Conservation (phyloP, 1,140 invertebrate species). For the Bombus turneri region DNA sequence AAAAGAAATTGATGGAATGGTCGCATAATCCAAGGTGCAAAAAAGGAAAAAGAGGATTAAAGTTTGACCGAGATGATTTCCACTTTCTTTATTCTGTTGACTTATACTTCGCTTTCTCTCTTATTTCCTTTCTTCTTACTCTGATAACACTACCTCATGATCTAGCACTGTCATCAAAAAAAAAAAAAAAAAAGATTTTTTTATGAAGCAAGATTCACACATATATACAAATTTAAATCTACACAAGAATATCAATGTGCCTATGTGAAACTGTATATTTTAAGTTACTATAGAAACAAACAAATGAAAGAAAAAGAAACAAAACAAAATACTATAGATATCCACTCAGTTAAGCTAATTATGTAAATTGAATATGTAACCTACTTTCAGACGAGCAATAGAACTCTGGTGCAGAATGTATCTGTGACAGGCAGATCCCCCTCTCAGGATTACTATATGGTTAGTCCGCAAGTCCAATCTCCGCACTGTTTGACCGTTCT, state of each 20-base stretch:
- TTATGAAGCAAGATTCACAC: not conserved
- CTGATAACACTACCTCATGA: conserved; percentile 35
- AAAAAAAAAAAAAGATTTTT: not conserved
- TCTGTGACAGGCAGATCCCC: conserved; percentile 84
- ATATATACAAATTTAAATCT: not conserved
- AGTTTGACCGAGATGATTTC: not conserved
- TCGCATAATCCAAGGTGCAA: not conserved
- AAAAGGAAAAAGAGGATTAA: not conserved
- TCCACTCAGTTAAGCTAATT: conserved; percentile 66
- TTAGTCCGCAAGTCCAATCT: conserved; percentile 83
- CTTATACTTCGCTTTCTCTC: conserved; percentile 56
- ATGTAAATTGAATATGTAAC: conserved; percentile 82
- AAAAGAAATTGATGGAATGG: no score
- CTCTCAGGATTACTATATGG: conserved; percentile 84
- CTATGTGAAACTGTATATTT: not conserved
- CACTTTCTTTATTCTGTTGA: conserved; percentile 46
- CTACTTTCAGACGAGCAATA: conserved; percentile 84
- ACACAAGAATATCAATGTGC: not conserved
- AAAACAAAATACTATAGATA: conserved; percentile 28
- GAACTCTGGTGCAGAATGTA: conserved; percentile 84
- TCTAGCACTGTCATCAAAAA: not conserved
- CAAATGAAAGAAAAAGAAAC: conserved; percentile 40
- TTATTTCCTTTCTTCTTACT: conserved; percentile 63
- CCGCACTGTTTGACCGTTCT: conserved; percentile 83
- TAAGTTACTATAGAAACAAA: conserved; percentile 36